These are phyloP conservation scores for Sipha flava DNA, from an alignment of 1,140 invertebrate species.

Conservation along the genomic window DNA sequence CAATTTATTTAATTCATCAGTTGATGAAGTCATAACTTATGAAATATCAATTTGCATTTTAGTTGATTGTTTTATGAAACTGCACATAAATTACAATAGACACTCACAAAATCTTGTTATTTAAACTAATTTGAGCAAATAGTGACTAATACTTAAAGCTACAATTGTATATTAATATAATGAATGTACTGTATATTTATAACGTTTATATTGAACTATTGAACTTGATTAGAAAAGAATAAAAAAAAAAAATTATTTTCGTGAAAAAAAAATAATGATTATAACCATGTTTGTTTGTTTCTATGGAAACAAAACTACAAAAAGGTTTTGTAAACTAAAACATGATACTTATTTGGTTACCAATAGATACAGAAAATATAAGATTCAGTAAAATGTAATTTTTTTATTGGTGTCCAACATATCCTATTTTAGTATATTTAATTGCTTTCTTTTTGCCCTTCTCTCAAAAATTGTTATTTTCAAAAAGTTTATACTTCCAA, in stretches of 20 bases:
- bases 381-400: no score
- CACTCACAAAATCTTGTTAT: neutral
- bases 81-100: no score
- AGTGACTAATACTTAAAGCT: no score
- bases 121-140: no score
- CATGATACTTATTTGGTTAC: neutral
- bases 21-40: slow-evolving; percentile 27
- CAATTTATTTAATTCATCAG: neutral
- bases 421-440: no score
- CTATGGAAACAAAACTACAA: slow-evolving; percentile 3
- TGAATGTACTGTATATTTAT: neutral
- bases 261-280: slow-evolving; percentile 5
- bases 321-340: neutral
- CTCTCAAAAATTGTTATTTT: no score
- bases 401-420: no score
- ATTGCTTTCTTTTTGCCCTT: no score
- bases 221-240: neutral
- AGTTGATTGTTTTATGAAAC: neutral
- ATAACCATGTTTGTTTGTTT: slow-evolving; percentile 1
- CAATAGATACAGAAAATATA: neutral
- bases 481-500: no score
- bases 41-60: neutral
- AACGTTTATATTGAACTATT: neutral
- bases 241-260: neutral
- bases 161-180: no score